phyloP scores from a whole-genome alignment of 1,140 invertebrate species.

The Araneus ventricosus region DNA sequence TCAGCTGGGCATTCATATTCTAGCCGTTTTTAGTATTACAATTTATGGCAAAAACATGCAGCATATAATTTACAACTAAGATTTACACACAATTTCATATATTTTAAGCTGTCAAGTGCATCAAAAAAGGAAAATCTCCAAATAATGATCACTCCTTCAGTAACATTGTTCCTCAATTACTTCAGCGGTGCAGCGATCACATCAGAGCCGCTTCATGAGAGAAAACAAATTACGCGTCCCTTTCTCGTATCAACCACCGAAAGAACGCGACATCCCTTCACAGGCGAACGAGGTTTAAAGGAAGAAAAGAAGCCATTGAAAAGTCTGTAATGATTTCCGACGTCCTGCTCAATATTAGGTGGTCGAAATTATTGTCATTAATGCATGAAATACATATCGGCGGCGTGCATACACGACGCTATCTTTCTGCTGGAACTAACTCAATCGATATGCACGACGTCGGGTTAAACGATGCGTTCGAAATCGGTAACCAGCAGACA shows the following conservation, averaged over 20 bases:
- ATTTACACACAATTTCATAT: too few relatives aligned
- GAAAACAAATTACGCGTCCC: not conserved
- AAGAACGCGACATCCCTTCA: not conserved
- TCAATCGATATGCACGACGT: slow-evolving; percentile 33
- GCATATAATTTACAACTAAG: too few relatives aligned
- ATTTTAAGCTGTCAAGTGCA: too few relatives aligned
- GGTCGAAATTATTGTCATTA: slow-evolving; percentile 23
- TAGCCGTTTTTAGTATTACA: too few relatives aligned
- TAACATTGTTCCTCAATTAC: not conserved
- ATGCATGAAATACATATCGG: not conserved
- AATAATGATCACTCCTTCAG: too few relatives aligned
- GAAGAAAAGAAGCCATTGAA: not conserved
- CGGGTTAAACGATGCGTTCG: slow-evolving; percentile 28
- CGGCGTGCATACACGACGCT: not conserved
- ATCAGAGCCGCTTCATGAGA: not conserved
- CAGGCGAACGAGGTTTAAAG: too few relatives aligned
- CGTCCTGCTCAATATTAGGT: not conserved
- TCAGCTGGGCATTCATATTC: too few relatives aligned
- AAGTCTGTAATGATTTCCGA: not conserved
- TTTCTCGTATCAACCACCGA: not conserved
- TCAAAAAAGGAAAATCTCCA: too few relatives aligned
- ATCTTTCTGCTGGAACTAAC: not conserved
- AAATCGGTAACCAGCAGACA: not conserved
- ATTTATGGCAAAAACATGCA: too few relatives aligned
- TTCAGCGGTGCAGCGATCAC: not conserved